Conservation (phyloP, 2,113 vertebrate species). For the Xenopus borealis region DNA sequence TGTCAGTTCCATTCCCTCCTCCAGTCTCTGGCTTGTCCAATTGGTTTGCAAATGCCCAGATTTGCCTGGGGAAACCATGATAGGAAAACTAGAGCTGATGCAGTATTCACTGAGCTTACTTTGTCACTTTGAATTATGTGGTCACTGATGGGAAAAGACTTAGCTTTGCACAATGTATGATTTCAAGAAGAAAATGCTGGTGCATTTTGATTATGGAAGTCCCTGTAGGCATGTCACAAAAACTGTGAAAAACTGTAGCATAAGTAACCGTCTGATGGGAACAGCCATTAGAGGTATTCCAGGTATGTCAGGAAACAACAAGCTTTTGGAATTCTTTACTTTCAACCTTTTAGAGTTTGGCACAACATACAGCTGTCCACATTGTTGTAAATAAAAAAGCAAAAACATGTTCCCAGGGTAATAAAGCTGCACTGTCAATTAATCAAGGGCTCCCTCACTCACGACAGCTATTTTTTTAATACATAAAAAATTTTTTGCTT, state of each 20-base stretch:
- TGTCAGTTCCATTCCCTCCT: constrained; percentile 34
- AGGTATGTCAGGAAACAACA: too few species aligned
- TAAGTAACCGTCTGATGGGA: not conserved
- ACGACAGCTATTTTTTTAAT: too few species aligned
- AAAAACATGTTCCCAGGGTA: too few species aligned
- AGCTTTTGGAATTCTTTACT: too few species aligned
- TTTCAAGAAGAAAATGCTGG: constrained; percentile 17
- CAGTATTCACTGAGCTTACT: constrained; percentile 4
- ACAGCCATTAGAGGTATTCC: not conserved
- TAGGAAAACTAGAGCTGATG: constrained; percentile 4
- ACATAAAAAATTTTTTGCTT: too few species aligned
- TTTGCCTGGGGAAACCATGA: constrained; percentile 39
- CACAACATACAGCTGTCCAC: too few species aligned
- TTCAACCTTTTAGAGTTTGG: too few species aligned
- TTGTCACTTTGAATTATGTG: constrained; percentile 27
- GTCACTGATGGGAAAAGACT: constrained; percentile 24
- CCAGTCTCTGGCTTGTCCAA: constrained; percentile 8
- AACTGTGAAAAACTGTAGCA: not conserved
- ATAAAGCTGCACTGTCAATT: too few species aligned
- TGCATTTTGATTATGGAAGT: not conserved
- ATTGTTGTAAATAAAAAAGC: too few species aligned
- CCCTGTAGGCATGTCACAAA: not conserved
- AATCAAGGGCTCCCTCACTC: too few species aligned
- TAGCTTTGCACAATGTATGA: constrained; percentile 22
- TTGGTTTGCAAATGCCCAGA: constrained; percentile 46